Conservation (phyloP, 2,888 invertebrate species). For the Drosophila melanosoma region DNA sequence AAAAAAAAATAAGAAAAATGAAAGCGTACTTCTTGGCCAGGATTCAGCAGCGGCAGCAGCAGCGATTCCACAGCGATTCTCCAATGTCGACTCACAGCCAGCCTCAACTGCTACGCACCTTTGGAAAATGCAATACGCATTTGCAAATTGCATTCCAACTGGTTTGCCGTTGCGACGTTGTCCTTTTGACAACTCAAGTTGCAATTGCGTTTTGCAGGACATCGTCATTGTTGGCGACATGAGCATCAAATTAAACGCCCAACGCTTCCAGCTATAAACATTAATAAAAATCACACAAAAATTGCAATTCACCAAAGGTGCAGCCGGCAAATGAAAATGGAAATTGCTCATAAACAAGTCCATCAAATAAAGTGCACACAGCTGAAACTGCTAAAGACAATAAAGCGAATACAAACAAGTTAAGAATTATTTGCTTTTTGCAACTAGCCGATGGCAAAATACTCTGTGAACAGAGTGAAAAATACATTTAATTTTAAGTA, state of each 20-base stretch:
- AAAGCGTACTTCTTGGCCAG: conserved; percentile 30
- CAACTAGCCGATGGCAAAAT: not conserved
- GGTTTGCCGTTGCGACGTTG: conserved; percentile 28
- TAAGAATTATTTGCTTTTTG: not conserved
- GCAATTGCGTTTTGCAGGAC: conserved; percentile 56
- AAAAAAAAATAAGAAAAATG: conserved; percentile 24
- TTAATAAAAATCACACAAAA: conserved; percentile 79
- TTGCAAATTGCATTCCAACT: conserved; percentile 70
- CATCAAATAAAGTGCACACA: conserved; percentile 79
- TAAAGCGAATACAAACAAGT: conserved; percentile 37
- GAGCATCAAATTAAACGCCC: conserved; percentile 72
- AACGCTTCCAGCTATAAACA: conserved; percentile 66
- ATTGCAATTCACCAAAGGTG: conserved; percentile 67
- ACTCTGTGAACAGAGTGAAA: not conserved
- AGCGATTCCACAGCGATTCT: not conserved
- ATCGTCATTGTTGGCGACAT: conserved; percentile 26
- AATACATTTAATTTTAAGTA: not conserved
- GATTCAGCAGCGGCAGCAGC: not conserved
- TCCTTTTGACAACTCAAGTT: conserved; percentile 41
- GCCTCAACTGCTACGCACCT: conserved; percentile 38
- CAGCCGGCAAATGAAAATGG: conserved; percentile 34
- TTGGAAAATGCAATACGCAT: conserved; percentile 64
- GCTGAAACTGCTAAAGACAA: conserved; percentile 57
- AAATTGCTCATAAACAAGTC: conserved; percentile 78
- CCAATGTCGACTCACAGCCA: not conserved